A percentile compares a stretch with the other conserved stretches of the same genome.
These are phyloP conservation scores for Fringilla coelebs DNA, from an alignment of 2,797 vertebrate genomes.

Conservation along the genomic window DNA sequence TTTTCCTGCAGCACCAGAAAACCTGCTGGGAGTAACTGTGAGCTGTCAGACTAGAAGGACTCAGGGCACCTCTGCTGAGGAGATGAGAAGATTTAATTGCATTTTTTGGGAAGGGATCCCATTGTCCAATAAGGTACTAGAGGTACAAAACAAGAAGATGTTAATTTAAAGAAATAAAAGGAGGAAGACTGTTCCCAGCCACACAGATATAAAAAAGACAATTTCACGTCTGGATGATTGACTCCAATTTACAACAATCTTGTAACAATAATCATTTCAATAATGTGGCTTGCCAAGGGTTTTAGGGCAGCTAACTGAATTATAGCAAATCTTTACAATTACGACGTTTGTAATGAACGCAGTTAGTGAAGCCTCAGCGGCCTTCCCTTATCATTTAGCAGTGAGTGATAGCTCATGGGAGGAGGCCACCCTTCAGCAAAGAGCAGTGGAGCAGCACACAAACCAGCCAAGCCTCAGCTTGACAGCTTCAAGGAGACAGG, in stretches of 20 bases:
- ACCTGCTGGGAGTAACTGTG: not conserved
- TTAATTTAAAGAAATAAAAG: slow-evolving; percentile 41
- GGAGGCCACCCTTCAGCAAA: slow-evolving; percentile 66
- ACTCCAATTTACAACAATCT: slow-evolving; percentile 70
- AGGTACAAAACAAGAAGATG: not conserved
- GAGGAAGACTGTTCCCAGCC: not conserved
- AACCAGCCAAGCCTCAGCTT: slow-evolving; percentile 32
- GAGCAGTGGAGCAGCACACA: slow-evolving; percentile 60
- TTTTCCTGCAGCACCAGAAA: not conserved
- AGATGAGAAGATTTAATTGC: not conserved
- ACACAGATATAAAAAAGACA: slow-evolving; percentile 43
- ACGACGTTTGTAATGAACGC: slow-evolving; percentile 63
- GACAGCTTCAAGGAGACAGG: not conserved
- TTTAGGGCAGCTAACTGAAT: slow-evolving; percentile 70
- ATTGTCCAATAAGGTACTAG: not conserved
- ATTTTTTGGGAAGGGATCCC: not conserved
- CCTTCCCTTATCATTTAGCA: slow-evolving; percentile 64
- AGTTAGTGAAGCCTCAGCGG: slow-evolving; percentile 59
- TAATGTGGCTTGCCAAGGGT: slow-evolving; percentile 49
- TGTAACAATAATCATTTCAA: slow-evolving; percentile 65
- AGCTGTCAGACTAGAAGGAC: not conserved
- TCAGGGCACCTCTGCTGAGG: not conserved
- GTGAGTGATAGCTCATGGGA: slow-evolving; percentile 50
- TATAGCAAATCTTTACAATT: slow-evolving; percentile 68
- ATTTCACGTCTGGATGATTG: slow-evolving; percentile 58